Evolutionary conservation across 2,113 vertebrate genomes (phyloP), one percentile per base, ranked within the genome.

Genomic region (Halcyon malimbica): DNA sequence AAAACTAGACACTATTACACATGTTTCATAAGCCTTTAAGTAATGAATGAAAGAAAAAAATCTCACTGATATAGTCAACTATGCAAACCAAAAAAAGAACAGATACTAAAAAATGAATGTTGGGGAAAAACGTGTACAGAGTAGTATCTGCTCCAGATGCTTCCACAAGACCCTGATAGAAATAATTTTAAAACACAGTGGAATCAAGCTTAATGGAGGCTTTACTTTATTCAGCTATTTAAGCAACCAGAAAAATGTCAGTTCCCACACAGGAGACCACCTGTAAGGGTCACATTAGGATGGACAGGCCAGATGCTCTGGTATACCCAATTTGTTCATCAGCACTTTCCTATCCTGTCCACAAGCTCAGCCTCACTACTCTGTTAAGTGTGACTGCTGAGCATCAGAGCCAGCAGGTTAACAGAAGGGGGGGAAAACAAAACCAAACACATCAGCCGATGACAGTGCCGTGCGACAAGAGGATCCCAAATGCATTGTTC

Each of bases 251-350:
- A 67, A 79, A 57, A 84, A 54, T 33, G n/a, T 54, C 29, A 31
- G n/a, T 51, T 93, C 63, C 73, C 62, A 67, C 60, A 78, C 12
- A 71, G 74, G 82, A 86, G 50, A 74, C 42, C 69, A 28, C 57
- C 53, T 85, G 11, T 65, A 86, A 91, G 25, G 77, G 51, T 85
- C 62, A 83, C 50, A 91, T 80, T 35, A 89, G 89, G 88, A 94
- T 7, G 25, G 90, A 90, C 90, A 89, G 24, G 48, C 68, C 95
- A 95, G 90, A 92, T 94, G 92, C 71, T 95, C 39, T 28, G 26
- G 17, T 39, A 33, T 60, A 68, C 35, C 76, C 46, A 24, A 39
- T 41, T 35, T 35, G 3, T 39, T 79, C 73, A 68, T 83, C 93
- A 86, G 51, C 79, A 94, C 37, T 78, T 76, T 16, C 26, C 18